Evolutionary conservation across 2,113 vertebrate species (phyloP).

Genomic region (Gallinago undulata): DNA sequence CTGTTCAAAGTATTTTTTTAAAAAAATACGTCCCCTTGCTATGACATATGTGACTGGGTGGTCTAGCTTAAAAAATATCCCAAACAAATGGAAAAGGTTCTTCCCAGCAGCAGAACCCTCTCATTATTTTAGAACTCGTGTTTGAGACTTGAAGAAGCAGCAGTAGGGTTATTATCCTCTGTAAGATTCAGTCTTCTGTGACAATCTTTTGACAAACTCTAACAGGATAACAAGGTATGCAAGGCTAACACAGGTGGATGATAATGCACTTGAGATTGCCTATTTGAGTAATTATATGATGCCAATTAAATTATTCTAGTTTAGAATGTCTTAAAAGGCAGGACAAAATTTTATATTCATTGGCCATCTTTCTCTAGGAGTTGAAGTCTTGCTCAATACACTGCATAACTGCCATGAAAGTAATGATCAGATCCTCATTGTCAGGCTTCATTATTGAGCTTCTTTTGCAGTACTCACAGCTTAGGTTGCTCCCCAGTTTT

Average conservation of each 20-base stretch:
- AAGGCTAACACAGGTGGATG: slow-evolving; percentile 56
- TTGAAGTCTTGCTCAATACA: slow-evolving; percentile 15
- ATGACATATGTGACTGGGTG: slow-evolving; percentile 11
- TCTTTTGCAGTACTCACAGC: background rate
- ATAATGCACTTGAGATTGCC: slow-evolving; percentile 54
- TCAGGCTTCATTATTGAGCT: slow-evolving; percentile 31
- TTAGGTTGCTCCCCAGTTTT: background rate
- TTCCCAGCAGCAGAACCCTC: slow-evolving; percentile 24
- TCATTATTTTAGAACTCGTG: slow-evolving; percentile 59
- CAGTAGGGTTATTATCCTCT: slow-evolving; percentile 68
- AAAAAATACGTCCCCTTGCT: background rate
- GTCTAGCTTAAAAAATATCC: background rate
- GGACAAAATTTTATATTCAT: slow-evolving; percentile 61
- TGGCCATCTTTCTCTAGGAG: slow-evolving; percentile 48
- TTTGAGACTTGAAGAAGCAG: slow-evolving; percentile 45
- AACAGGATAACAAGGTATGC: slow-evolving; percentile 69
- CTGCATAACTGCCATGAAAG: slow-evolving; percentile 52
- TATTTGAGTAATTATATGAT: slow-evolving; percentile 73
- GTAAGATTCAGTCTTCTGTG: slow-evolving; percentile 56
- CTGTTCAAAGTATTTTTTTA: background rate
- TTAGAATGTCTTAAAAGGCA: slow-evolving; percentile 57
- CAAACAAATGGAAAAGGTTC: background rate
- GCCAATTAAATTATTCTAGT: slow-evolving; percentile 68
- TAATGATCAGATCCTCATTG: slow-evolving; percentile 29
- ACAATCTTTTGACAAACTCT: slow-evolving; percentile 75